These are phyloP conservation scores for Electrona antarctica DNA, from an alignment of 2,113 vertebrate species.

Conservation along the genomic window DNA sequence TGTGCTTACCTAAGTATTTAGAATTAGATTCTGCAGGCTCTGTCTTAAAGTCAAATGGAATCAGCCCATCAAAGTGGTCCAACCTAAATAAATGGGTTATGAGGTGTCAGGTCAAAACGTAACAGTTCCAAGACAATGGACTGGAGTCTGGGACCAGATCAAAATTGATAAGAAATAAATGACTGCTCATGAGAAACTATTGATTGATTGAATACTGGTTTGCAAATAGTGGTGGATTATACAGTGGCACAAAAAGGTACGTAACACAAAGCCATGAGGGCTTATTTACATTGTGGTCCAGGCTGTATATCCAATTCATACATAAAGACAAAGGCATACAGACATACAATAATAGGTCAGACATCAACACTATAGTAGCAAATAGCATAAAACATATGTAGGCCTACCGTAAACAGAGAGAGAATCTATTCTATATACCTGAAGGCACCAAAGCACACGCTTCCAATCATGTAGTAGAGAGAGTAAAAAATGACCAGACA, in stretches of 20 bases:
- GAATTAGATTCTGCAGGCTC: conserved; percentile 81
- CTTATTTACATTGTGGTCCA: too few species aligned
- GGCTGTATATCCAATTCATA: too few species aligned
- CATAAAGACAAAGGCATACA: too few species aligned
- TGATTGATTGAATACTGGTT: too few species aligned
- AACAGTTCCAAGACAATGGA: conserved; percentile 4
- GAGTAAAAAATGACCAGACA: conserved; percentile 84
- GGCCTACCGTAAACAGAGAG: too few species aligned
- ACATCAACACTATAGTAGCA: too few species aligned
- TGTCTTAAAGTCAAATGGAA: conserved; percentile 88
- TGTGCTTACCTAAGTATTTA: conserved; percentile 83
- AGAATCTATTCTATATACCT: conserved; percentile 69
- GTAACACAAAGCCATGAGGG: too few species aligned
- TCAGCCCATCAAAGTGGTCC: conserved; percentile 81
- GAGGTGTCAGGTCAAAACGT: neutral
- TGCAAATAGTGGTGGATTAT: too few species aligned
- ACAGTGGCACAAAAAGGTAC: too few species aligned
- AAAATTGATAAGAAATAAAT: neutral
- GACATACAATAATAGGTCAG: too few species aligned
- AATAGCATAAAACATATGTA: too few species aligned
- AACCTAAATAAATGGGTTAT: conserved; percentile 66
- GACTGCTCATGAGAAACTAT: neutral
- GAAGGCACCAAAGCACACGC: conserved; percentile 80
- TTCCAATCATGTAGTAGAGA: conserved; percentile 83
- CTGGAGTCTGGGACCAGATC: neutral